Evolutionary conservation across 2,113 vertebrate genomes (phyloP).

Genomic region (Phrynosoma blainvillii): DNA sequence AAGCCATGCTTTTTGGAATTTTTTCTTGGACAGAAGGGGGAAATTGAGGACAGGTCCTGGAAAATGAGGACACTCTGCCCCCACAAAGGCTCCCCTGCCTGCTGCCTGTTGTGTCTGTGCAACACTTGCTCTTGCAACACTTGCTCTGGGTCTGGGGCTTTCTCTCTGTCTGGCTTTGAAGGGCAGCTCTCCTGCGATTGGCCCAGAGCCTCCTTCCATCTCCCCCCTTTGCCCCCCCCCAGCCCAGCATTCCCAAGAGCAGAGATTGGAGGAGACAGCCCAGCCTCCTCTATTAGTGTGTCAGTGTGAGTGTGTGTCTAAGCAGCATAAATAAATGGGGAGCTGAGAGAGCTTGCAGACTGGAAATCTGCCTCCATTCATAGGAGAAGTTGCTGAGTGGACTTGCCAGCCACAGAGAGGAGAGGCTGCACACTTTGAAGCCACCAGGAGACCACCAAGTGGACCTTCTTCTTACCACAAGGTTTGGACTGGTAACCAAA

Average conservation of each 20-base stretch:
- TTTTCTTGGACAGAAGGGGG: background rate
- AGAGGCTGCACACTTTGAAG: background rate
- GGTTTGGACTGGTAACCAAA: background rate
- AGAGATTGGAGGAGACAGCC: conserved; percentile 62
- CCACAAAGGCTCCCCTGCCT: background rate
- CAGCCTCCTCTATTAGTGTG: background rate
- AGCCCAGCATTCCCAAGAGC: conserved; percentile 48
- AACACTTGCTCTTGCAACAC: background rate
- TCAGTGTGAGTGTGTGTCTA: conserved; percentile 20
- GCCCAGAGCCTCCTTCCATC: conserved; percentile 55
- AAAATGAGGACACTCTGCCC: background rate
- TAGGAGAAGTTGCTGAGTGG: conserved; percentile 43
- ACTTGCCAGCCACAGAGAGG: background rate
- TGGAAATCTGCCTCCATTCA: background rate
- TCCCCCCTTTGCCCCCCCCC: conserved; percentile 45
- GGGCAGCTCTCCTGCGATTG: conserved; percentile 53
- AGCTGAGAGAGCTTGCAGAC: background rate
- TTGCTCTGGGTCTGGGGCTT: background rate
- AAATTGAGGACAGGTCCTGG: background rate
- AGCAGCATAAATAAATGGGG: conserved; percentile 61
- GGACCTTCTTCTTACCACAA: background rate
- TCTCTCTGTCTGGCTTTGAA: conserved; percentile 27
- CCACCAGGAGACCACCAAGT: background rate
- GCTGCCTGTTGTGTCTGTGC: too few relatives aligned
- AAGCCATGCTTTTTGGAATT: background rate